A percentile compares a stretch with the other conserved stretches of the same genome.
Evolutionary conservation across 2,888 invertebrate genomes (phyloP).

Genomic region (Mechanitis mazaeus): DNA sequence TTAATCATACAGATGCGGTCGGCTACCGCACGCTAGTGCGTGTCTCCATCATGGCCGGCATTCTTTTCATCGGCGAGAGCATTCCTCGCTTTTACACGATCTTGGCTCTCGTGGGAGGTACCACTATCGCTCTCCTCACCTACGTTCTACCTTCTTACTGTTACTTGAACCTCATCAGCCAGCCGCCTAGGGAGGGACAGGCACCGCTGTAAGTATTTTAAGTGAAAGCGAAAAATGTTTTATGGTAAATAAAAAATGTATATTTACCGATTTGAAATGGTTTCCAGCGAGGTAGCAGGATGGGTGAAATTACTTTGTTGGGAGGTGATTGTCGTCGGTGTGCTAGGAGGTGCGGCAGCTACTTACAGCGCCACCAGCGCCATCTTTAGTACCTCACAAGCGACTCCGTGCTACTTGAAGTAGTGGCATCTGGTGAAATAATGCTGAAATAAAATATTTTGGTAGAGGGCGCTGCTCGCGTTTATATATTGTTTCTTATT

Average conservation of each 20-base stretch:
- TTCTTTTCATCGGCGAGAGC: slow-evolving; percentile 81
- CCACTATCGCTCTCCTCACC: slow-evolving; percentile 80
- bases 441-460: neutral
- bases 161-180: slow-evolving; percentile 78
- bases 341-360: slow-evolving; percentile 76
- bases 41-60: slow-evolving; percentile 72
- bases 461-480: neutral
- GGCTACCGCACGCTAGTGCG: slow-evolving; percentile 77
- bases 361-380: slow-evolving; percentile 78
- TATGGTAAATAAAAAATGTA: too few relatives aligned
- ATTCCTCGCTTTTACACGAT: slow-evolving; percentile 83
- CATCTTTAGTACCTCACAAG: slow-evolving; percentile 70
- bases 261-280: neutral
- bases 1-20: slow-evolving; percentile 71
- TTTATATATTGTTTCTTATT: neutral
- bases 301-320: slow-evolving; percentile 78
- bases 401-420: slow-evolving; percentile 56
- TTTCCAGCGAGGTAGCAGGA: slow-evolving; percentile 73
- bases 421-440: slow-evolving; percentile 24
- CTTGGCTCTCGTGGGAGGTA: slow-evolving; percentile 82
- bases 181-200: slow-evolving; percentile 50
- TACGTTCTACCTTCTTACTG: slow-evolving; percentile 82
- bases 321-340: slow-evolving; percentile 77
- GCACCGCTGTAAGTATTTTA: slow-evolving; percentile 44
- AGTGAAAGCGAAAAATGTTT: neutral